Base-by-base conservation (phyloP, 2,888 invertebrate genomes). In the Heliconius charithonia region DNA sequence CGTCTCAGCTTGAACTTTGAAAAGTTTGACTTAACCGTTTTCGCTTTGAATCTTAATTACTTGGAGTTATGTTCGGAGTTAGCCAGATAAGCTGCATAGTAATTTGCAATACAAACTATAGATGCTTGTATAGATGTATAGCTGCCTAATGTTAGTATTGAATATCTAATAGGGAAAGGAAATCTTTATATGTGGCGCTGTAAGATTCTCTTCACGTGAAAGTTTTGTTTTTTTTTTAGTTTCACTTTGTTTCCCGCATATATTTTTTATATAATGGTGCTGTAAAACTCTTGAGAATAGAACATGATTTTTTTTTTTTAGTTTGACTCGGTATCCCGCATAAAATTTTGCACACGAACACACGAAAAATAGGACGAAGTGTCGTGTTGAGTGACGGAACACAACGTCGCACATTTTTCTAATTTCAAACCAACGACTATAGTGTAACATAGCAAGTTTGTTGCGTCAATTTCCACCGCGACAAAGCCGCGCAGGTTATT, bases 41-140 rank as follows among this genome's bases (percentile, higher is more conserved):
- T 77, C 66, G 65, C 76, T 80, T 79, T 79, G 74, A 79, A 76
- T 76, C 79, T 78, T 80, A 80, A 80, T 80, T 80, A 76, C 80
- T 78, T 76, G 27, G 67, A 76, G 72, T 79, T 76, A 69, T 79
- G 79, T 79, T 76, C 69, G 67, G 77, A 76, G 76, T 73, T 67
- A 76, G 73, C 72, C 67, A 77, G 77, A 77, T 77, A 77, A 77
- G 73, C 77, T 77, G 73, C 77, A 77, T 62, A 67, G 73, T 77
- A 41, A 73, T 77, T 73, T 77, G 73, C 37, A 59, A 77, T 77
- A 77, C 77, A 41, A 69, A 72, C 51, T 29, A 56, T 73, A 19
- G n/a, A 59, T 72, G 32, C 13, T 29, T 72, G 12, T 63, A 29
- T 63, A 2, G 25, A 27, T 19, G 13, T 19, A 29, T 29, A 37